phyloP scores from a whole-genome alignment of 1,140 invertebrate genomes.

The Listronotus bonariensis region DNA sequence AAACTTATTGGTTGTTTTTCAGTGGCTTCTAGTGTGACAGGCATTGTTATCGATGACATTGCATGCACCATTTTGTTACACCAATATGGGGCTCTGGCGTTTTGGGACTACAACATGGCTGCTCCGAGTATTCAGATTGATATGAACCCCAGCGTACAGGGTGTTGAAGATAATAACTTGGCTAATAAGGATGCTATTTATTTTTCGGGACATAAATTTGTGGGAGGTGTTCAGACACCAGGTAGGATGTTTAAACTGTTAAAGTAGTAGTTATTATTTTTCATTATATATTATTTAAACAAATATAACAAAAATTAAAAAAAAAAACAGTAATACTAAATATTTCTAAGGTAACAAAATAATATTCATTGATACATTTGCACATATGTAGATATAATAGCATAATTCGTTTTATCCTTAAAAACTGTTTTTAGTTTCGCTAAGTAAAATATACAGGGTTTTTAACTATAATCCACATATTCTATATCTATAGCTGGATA shows the following conservation, averaged over 20 bases:
- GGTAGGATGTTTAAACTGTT: constrained; percentile 49
- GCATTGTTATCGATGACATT: constrained; percentile 83
- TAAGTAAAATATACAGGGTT: too few relatives aligned
- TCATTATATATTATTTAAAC: too few relatives aligned
- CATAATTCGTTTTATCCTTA: too few relatives aligned
- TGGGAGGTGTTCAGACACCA: constrained; percentile 88
- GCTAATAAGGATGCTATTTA: constrained; percentile 85
- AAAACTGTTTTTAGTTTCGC: too few relatives aligned
- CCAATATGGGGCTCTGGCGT: constrained; percentile 76
- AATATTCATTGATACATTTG: too few relatives aligned
- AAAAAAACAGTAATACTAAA: too few relatives aligned
- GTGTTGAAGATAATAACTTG: constrained; percentile 48
- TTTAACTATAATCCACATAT: too few relatives aligned
- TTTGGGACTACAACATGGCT: constrained; percentile 91
- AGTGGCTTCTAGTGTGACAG: constrained; percentile 87
- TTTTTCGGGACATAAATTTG: constrained; percentile 89
- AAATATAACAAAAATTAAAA: too few relatives aligned
- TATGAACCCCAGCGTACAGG: constrained; percentile 76
- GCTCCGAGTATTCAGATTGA: constrained; percentile 81
- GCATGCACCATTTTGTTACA: constrained; percentile 81
- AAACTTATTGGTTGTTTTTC: constrained; percentile 85
- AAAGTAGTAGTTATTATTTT: too few relatives aligned
- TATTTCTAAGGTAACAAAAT: too few relatives aligned
- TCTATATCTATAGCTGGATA: too few relatives aligned
- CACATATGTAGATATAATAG: too few relatives aligned